Conservation (phyloP, 1,140 invertebrate species). For the Drosophila ohnishii region DNA sequence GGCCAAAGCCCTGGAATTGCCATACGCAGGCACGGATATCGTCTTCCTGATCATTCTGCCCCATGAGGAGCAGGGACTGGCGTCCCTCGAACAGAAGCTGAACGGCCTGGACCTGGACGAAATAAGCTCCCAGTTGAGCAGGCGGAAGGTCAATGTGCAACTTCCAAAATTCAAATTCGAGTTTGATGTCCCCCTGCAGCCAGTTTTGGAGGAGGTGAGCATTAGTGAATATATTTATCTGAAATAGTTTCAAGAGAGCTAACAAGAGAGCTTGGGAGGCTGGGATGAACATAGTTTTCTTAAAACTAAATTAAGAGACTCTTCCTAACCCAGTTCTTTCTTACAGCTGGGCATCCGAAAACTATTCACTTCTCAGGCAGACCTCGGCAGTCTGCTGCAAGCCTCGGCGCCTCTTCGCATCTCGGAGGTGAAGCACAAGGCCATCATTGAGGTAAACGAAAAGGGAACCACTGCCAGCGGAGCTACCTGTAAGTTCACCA, state of each 20-base stretch:
- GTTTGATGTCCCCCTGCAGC: slow-evolving; percentile 84
- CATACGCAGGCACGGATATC: slow-evolving; percentile 83
- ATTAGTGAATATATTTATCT: neutral
- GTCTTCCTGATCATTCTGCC: slow-evolving; percentile 86
- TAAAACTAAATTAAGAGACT: neutral
- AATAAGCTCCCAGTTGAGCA: slow-evolving; percentile 60
- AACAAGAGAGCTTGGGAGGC: neutral
- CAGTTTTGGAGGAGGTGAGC: slow-evolving; percentile 84
- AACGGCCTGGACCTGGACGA: slow-evolving; percentile 65
- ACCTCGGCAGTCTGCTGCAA: slow-evolving; percentile 86
- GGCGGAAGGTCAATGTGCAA: slow-evolving; percentile 83
- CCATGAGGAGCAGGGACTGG: slow-evolving; percentile 84
- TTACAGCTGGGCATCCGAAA: slow-evolving; percentile 84
- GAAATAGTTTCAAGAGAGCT: neutral
- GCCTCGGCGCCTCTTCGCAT: slow-evolving; percentile 83
- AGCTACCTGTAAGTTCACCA: slow-evolving; percentile 67
- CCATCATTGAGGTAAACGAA: slow-evolving; percentile 85
- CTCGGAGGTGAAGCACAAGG: slow-evolving; percentile 84
- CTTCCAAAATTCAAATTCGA: slow-evolving; percentile 87
- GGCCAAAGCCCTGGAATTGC: slow-evolving; percentile 56
- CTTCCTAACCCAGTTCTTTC: neutral
- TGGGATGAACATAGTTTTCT: neutral
- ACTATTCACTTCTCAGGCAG: slow-evolving; percentile 85
- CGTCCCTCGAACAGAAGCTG: slow-evolving; percentile 83
- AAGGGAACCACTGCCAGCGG: slow-evolving; percentile 85